Evolutionary conservation across 2,797 vertebrate genomes (phyloP).

Genomic region (Typhlichthys eigenmanni): DNA sequence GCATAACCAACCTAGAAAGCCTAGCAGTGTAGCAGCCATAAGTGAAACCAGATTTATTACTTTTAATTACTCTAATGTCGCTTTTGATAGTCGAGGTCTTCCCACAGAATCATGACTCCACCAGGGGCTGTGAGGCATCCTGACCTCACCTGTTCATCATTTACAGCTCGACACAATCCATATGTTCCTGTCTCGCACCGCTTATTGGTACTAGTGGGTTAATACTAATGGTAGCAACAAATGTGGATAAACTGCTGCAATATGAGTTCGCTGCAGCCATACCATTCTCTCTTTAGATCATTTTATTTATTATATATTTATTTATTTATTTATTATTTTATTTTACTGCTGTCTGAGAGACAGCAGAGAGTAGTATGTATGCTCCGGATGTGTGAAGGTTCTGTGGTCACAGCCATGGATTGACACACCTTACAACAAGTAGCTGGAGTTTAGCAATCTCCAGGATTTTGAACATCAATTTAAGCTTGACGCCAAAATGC

Average conservation of each 20-base stretch:
- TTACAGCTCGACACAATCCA: not conserved
- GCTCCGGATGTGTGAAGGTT: no score
- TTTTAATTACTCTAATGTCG: constrained; percentile 16
- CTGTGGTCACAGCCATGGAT: no score
- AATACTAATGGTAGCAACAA: not conserved
- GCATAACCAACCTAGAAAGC: no score
- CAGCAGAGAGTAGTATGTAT: no score
- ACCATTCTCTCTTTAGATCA: no score
- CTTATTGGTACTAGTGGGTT: not conserved
- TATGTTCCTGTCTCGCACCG: not conserved
- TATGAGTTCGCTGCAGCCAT: not conserved
- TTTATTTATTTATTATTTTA: no score
- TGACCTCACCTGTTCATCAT: not conserved
- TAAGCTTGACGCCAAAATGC: no score
- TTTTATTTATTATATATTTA: no score
- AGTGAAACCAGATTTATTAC: constrained; percentile 5
- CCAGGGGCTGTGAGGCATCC: not conserved
- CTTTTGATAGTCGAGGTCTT: constrained; percentile 8
- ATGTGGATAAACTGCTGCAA: not conserved
- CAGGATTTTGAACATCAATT: not conserved
- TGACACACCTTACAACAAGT: no score
- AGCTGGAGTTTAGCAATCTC: no score
- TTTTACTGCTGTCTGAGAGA: no score
- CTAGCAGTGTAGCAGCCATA: no score
- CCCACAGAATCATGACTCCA: not conserved